A percentile compares a stretch with the other conserved stretches of the same genome.
These are phyloP conservation scores for Macrotrachela quadricornifera DNA, from an alignment of 1,140 invertebrate species.

Conservation along the genomic window DNA sequence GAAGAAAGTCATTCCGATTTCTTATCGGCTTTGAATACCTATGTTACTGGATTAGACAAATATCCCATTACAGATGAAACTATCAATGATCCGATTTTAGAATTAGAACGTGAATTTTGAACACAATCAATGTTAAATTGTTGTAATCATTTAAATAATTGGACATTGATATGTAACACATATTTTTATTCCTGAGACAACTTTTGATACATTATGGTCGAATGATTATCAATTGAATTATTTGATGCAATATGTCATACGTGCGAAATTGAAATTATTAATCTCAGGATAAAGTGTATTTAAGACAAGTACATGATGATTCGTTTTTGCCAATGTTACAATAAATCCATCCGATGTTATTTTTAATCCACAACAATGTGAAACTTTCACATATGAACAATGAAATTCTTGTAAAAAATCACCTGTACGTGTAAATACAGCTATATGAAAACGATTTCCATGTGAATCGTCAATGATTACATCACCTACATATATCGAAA, in stretches of 20 bases:
- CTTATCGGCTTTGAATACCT: conserved; percentile 32
- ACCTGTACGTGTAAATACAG: conserved; percentile 63
- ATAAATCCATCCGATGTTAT: conserved; percentile 86
- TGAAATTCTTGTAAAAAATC: conserved; percentile 73
- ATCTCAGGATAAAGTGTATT: conserved; percentile 7
- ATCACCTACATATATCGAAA: conserved; percentile 68
- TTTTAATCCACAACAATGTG: conserved; percentile 82
- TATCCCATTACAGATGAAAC: background rate
- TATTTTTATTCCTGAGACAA: no score
- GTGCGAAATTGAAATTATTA: no score
- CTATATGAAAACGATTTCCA: conserved; percentile 86
- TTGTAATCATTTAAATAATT: conserved; percentile 5
- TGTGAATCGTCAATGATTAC: conserved; percentile 91
- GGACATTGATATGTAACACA: conserved; percentile 4
- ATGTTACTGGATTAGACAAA: conserved; percentile 30
- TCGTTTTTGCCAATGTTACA: conserved; percentile 88
- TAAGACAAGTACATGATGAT: conserved; percentile 82
- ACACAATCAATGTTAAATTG: background rate
- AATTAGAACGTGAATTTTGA: conserved; percentile 6
- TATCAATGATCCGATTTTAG: background rate
- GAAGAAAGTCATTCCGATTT: conserved; percentile 35
- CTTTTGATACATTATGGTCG: no score
- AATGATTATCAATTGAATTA: no score
- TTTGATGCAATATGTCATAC: no score
- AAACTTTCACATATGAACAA: conserved; percentile 86